A percentile compares a stretch with the other conserved stretches of the same genome.
Conservation (phyloP, 2,113 vertebrate species). For the Cinclus cinclus region DNA sequence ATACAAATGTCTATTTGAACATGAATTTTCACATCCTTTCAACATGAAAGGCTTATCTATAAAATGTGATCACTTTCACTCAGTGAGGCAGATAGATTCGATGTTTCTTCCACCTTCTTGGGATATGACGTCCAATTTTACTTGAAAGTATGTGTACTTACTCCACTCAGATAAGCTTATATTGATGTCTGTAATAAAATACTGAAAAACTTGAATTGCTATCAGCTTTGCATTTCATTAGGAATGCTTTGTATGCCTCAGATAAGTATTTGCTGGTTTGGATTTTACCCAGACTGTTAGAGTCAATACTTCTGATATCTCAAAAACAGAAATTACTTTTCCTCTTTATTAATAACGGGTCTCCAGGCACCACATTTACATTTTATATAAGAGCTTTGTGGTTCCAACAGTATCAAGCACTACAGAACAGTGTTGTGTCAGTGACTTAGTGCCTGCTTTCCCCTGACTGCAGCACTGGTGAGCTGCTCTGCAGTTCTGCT, state of each 20-base stretch:
- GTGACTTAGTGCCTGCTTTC: neutral
- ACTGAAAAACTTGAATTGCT: neutral
- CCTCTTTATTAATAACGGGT: neutral
- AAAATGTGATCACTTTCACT: conserved; percentile 17
- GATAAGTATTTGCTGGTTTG: conserved; percentile 30
- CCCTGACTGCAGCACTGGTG: neutral
- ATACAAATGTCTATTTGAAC: neutral
- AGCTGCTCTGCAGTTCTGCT: neutral
- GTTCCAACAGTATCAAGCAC: neutral
- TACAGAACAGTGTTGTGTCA: neutral
- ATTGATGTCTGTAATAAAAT: conserved; percentile 42
- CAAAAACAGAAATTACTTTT: neutral
- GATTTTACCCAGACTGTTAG: conserved; percentile 20
- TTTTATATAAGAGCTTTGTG: neutral
- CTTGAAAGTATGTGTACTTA: conserved; percentile 14
- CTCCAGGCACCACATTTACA: neutral
- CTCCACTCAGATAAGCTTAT: conserved; percentile 32
- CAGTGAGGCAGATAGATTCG: neutral
- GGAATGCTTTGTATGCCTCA: neutral
- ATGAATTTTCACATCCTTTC: neutral
- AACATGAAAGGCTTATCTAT: neutral
- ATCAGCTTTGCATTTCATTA: conserved; percentile 40
- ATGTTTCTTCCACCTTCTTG: conserved; percentile 12
- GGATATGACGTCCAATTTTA: neutral
- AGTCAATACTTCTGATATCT: neutral